These are phyloP conservation scores for Pygoscelis antarcticus DNA, from an alignment of 2,113 vertebrate species.

Conservation along the genomic window DNA sequence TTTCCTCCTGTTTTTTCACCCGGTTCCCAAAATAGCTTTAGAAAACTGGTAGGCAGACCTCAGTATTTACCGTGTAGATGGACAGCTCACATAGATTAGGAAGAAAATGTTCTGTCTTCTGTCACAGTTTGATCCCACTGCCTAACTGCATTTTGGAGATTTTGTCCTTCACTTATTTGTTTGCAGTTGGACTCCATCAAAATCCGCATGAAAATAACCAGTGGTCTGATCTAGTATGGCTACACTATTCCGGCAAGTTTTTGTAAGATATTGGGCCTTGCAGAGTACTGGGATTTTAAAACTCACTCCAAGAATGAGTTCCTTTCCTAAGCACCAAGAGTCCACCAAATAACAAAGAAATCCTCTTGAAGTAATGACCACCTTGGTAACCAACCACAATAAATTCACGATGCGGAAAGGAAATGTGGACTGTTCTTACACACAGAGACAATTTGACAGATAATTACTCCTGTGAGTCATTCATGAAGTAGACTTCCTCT, in stretches of 20 bases:
- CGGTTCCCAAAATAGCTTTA: neutral
- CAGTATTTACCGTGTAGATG: neutral
- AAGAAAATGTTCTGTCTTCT: neutral
- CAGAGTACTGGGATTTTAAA: neutral
- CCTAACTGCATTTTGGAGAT: neutral
- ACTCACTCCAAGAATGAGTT: neutral
- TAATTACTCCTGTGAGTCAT: slow-evolving; percentile 33
- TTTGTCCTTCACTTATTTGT: neutral
- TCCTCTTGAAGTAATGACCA: neutral
- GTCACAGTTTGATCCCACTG: neutral
- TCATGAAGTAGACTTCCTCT: slow-evolving; percentile 27
- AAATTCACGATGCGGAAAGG: neutral
- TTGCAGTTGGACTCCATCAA: neutral
- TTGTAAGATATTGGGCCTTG: neutral
- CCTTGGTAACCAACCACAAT: neutral
- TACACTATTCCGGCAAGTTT: neutral
- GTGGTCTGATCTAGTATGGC: neutral
- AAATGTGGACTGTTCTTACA: neutral
- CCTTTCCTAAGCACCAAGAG: neutral
- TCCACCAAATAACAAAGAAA: neutral
- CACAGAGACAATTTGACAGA: neutral
- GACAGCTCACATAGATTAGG: neutral
- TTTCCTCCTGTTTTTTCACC: neutral
- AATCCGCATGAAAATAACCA: neutral
- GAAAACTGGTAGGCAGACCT: neutral